Evolutionary conservation across 2,888 invertebrate species (phyloP).

Genomic region (Drosophila austrosaltans): DNA sequence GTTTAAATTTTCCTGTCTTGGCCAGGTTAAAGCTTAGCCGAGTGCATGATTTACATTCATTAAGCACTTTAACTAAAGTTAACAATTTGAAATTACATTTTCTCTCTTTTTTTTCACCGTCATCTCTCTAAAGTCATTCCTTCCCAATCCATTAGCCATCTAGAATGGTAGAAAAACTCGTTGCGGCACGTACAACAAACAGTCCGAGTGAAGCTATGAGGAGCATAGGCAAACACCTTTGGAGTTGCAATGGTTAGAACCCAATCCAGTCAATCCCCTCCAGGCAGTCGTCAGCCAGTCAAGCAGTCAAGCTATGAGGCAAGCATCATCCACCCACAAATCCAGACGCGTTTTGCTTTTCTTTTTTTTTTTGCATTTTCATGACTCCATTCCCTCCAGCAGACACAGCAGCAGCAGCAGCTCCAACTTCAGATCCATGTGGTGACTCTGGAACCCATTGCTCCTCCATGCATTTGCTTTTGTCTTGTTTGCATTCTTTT

Average conservation of each 20-base stretch:
- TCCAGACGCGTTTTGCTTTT: conserved; percentile 1
- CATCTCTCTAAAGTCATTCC: not conserved
- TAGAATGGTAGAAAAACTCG: conserved; percentile 44
- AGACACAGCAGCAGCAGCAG: too few species aligned
- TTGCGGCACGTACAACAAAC: conserved; percentile 63
- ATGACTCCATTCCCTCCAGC: conserved; percentile 8
- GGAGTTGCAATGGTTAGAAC: conserved; percentile 28
- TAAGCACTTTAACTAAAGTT: not conserved
- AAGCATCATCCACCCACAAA: conserved; percentile 1
- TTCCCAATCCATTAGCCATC: not conserved
- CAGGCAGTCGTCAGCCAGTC: conserved; percentile 8
- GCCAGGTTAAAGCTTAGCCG: not conserved
- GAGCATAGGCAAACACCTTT: conserved; percentile 43
- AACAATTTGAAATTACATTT: conserved; percentile 7
- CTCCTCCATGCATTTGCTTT: conserved; percentile 38
- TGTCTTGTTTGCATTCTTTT: conserved; percentile 47
- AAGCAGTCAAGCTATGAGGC: conserved; percentile 6
- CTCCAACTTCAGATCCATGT: not conserved
- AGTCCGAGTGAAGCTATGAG: conserved; percentile 26
- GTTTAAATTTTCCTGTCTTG: not conserved
- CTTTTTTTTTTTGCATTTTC: not conserved
- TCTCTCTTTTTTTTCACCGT: not conserved
- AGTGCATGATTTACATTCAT: conserved; percentile 7
- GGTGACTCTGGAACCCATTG: conserved; percentile 43
- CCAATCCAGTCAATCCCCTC: conserved; percentile 8